Evolutionary conservation across 2,113 vertebrate genomes (phyloP), one percentile per base, ranked within the genome.

Genomic region (Casuarius casuarius): DNA sequence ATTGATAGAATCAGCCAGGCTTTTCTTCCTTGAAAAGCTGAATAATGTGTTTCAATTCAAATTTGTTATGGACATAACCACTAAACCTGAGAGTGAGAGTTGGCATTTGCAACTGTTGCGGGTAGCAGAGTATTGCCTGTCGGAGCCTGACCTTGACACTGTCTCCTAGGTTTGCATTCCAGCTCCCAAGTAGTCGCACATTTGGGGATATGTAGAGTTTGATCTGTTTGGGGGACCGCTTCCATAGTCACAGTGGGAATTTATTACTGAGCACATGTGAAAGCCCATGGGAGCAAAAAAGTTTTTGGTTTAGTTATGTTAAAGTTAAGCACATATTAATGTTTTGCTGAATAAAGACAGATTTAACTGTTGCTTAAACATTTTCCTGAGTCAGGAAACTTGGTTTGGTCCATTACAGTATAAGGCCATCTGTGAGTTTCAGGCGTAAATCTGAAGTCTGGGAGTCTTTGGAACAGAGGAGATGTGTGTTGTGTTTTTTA

Each of bases 381-480:
- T 84, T 95, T 94, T 59, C 65, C 86, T 84, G 84, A 94, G 59
- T 87, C 84, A 58, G 68, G 25, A 75, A 66, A 48, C 89, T 94
- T 52, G 12, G 33, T 73, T 59, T 92, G 20, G 52, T 75, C 86
- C 70, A 18, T 79, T 91, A 54, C 28, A 9, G 9, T 25, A 21
- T 38, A 16, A 78, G 66, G 52, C 70, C 88, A 87, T 85, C 92
- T 96, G 90, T 87, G 91, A 89, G 49, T 62, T 89, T 92, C 54
- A 84, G 67, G 26, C 70, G 44, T 54, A 58, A 90, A 87, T 87
- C 44, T 87, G 62, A 94, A 89, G 48, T 38, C 52, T 65, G 40
- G 46, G 35, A 79, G 38, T 76, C 71, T 92, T 85, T 79, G 91
- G 72, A 91, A 80, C 40, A 71, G 72, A 76, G 66, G 9, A 94